A percentile compares a stretch with the other conserved stretches of the same genome.
Evolutionary conservation across 2,797 vertebrate species (phyloP).

Genomic region (Neolamprologus multifasciatus): DNA sequence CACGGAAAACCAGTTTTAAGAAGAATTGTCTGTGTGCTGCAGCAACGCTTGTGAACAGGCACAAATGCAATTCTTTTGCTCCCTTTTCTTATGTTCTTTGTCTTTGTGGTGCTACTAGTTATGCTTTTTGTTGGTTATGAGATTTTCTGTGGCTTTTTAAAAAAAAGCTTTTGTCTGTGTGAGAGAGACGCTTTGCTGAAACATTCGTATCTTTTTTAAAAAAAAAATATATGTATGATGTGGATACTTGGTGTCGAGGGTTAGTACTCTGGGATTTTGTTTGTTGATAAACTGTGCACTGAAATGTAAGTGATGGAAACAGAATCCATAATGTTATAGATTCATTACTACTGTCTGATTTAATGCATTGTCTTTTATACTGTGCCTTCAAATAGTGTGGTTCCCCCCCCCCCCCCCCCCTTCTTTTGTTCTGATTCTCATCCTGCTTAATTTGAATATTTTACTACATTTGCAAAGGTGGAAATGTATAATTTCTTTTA

Average conservation of each 20-base stretch:
- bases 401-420: not conserved
- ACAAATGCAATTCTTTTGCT: conserved; percentile 62
- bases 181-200: conserved; percentile 51
- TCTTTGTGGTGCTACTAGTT: conserved; percentile 71
- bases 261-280: conserved; percentile 43
- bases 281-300: conserved; percentile 84
- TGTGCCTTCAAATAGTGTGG: conserved; percentile 65
- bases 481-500: conserved; percentile 84
- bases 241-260: conserved; percentile 44
- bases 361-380: conserved; percentile 92
- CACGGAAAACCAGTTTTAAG: conserved; percentile 67
- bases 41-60: conserved; percentile 52
- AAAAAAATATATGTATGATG: conserved; percentile 65
- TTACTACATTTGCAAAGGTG: conserved; percentile 87
- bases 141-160: conserved; percentile 60
- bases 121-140: conserved; percentile 74
- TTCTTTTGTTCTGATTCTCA: conserved; percentile 53
- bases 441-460: conserved; percentile 84
- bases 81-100: conserved; percentile 68
- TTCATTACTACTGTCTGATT: conserved; percentile 87
- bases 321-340: conserved; percentile 69
- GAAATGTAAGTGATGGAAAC: conserved; percentile 72
- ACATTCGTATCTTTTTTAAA: conserved; percentile 48
- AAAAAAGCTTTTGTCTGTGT: conserved; percentile 40
- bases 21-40: conserved; percentile 80